phyloP scores from a whole-genome alignment of 2,888 invertebrate species.

The Clostera curtula region DNA sequence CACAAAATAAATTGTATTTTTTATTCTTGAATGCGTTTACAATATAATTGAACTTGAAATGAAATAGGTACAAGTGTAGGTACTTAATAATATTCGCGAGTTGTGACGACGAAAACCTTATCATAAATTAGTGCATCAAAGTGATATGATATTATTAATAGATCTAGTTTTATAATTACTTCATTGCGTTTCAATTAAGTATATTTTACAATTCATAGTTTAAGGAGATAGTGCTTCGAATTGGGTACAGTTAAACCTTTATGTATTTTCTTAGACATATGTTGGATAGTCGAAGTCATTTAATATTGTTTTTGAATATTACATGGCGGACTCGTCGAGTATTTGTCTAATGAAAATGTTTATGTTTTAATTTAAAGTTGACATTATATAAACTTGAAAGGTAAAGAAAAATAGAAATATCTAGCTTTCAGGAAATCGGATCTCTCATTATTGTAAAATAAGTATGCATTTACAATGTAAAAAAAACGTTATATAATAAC shows the following conservation, averaged over 20 bases:
- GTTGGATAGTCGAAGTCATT: too few species aligned
- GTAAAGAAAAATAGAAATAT: too few species aligned
- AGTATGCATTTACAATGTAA: too few species aligned
- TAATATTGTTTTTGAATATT: too few species aligned
- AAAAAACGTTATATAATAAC: too few species aligned
- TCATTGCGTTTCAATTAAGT: constrained; percentile 25
- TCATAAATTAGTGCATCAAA: constrained; percentile 41
- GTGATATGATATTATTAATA: constrained; percentile 47
- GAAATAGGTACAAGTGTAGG: constrained; percentile 48
- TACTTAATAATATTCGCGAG: constrained; percentile 41
- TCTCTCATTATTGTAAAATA: too few species aligned
- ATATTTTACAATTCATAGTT: constrained; percentile 17
- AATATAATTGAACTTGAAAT: constrained; percentile 48
- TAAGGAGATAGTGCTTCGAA: constrained; percentile 17
- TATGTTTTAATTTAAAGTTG: too few species aligned
- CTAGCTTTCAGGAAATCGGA: too few species aligned
- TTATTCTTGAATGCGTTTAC: constrained; percentile 56
- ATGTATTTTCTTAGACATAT: too few species aligned
- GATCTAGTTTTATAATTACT: constrained; percentile 26
- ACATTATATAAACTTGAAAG: too few species aligned
- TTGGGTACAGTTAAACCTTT: constrained; percentile 2
- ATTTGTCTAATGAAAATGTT: too few species aligned
- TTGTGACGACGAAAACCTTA: constrained; percentile 47
- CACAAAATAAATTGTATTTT: constrained; percentile 39
- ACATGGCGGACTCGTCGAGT: too few species aligned